These are phyloP conservation scores for Ophion costatus DNA, from an alignment of 2,888 invertebrate genomes.

Conservation along the genomic window DNA sequence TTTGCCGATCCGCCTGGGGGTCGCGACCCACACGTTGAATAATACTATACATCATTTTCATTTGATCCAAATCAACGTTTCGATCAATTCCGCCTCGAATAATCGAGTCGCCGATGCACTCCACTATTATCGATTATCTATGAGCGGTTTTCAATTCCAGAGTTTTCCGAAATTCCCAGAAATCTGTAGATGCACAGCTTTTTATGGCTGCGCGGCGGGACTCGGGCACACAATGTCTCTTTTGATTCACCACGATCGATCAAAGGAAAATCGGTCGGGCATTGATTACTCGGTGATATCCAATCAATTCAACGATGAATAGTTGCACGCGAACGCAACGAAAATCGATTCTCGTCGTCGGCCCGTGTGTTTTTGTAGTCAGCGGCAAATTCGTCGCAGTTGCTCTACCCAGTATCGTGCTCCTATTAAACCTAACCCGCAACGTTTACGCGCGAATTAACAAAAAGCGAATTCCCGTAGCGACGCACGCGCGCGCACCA, in stretches of 20 bases:
- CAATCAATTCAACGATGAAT: conserved; percentile 67
- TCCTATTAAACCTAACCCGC: conserved; percentile 22
- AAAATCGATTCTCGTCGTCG: conserved; percentile 63
- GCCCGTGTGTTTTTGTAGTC: conserved; percentile 39
- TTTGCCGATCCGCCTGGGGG: too few relatives aligned
- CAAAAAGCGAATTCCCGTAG: conserved; percentile 7
- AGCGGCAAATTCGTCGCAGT: conserved; percentile 5
- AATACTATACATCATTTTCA: too few relatives aligned
- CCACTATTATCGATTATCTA: neutral
- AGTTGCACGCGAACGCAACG: conserved; percentile 66
- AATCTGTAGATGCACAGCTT: neutral
- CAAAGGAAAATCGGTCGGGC: conserved; percentile 32
- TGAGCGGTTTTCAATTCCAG: neutral
- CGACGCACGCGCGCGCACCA: neutral
- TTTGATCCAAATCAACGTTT: neutral
- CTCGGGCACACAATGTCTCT: neutral
- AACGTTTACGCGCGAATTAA: conserved; percentile 13
- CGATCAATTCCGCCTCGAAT: neutral
- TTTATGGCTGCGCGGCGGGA: neutral
- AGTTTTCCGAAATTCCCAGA: neutral
- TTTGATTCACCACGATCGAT: conserved; percentile 29
- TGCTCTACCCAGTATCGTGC: neutral
- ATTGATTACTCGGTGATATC: conserved; percentile 69
- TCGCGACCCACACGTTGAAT: too few relatives aligned
- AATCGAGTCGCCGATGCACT: neutral